Evolutionary conservation across 1,140 invertebrate species (phyloP).

Genomic region (Cydia amplana): DNA sequence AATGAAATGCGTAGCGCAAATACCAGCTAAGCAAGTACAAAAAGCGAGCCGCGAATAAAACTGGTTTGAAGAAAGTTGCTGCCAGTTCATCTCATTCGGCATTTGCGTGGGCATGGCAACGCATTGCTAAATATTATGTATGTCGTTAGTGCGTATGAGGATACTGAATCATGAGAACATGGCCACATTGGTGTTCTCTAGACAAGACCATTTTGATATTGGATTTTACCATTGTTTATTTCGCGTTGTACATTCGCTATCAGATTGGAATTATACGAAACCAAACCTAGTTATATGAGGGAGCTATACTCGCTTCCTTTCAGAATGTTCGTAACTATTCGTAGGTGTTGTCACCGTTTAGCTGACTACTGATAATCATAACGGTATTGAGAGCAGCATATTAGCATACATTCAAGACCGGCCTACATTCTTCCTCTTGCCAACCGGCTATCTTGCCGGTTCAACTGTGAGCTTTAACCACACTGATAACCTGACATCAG

Average conservation of each 20-base stretch:
- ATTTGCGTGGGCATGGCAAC: not conserved
- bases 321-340: not conserved
- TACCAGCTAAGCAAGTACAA: not conserved
- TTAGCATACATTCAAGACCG: not conserved
- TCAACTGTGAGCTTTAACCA: not conserved
- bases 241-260: no score
- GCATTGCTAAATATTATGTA: conserved; percentile 1
- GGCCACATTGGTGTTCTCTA: no score
- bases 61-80: not conserved
- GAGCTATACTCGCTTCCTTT: no score
- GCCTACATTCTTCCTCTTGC: conserved; percentile 12
- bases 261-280: not conserved
- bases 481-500: not conserved
- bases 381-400: conserved; percentile 11
- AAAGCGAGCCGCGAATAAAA: not conserved
- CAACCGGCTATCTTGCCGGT: not conserved
- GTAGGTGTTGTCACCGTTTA: conserved; percentile 11
- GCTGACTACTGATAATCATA: not conserved
- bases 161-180: not conserved
- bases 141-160: not conserved
- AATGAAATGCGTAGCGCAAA: conserved; percentile 5
- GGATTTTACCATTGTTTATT: no score
- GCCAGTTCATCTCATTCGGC: not conserved
- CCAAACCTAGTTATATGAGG: not conserved
- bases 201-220: no score